phyloP scores from a whole-genome alignment of 2,113 vertebrate genomes.

The Epinephelus cyanopodus region DNA sequence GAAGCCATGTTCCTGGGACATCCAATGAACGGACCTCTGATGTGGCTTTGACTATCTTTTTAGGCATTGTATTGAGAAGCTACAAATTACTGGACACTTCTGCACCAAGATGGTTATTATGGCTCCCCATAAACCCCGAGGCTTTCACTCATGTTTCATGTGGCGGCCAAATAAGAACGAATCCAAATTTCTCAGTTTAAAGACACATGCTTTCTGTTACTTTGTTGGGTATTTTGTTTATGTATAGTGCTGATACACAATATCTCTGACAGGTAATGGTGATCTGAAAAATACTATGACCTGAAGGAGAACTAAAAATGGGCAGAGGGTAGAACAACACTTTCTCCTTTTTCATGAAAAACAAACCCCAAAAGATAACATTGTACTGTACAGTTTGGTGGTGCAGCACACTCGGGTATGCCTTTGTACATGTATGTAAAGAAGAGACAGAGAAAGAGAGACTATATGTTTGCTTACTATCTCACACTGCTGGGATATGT shows the following conservation, averaged over 20 bases:
- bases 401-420: conserved; percentile 48
- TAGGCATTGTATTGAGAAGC: conserved; percentile 35
- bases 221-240: conserved; percentile 36
- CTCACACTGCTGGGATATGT: conserved; percentile 50
- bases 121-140: background rate
- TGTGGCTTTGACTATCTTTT: conserved; percentile 19
- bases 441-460: conserved; percentile 40
- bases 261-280: conserved; percentile 40
- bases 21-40: conserved; percentile 16
- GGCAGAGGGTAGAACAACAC: conserved; percentile 11
- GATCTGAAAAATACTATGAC: conserved; percentile 29
- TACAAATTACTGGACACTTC: conserved; percentile 28
- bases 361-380: conserved; percentile 42
- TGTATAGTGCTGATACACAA: conserved; percentile 47
- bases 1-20: conserved; percentile 9
- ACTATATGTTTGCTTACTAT: conserved; percentile 54
- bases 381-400: conserved; percentile 55
- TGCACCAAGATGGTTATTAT: conserved; percentile 3
- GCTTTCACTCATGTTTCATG: background rate
- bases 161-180: background rate
- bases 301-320: conserved; percentile 11
- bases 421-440: conserved; percentile 45
- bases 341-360: conserved; percentile 33
- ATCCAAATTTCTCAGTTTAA: conserved; percentile 31
- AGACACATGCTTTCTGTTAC: conserved; percentile 71